Base-by-base conservation (phyloP, 2,797 vertebrate genomes). In the Tinamus major region DNA sequence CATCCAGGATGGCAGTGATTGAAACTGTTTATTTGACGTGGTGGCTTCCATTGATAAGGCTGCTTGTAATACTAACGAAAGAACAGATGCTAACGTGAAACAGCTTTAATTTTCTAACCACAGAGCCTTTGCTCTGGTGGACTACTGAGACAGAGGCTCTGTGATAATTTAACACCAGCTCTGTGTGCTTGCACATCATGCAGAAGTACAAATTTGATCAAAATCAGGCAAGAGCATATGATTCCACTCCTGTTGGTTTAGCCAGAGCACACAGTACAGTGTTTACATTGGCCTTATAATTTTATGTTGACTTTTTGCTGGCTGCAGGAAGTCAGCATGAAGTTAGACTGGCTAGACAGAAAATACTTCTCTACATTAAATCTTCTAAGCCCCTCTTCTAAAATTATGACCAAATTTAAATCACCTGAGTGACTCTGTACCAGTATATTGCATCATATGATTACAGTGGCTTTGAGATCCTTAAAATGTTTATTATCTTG, bases 21-120 rank as follows among this genome's bases (percentile, higher is more conserved):
- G 86, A 95, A 89, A 31, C 42, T 69, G 56, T 76, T 85, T 92
- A 93, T 91, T 92, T 89, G 72, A 69, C 80, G 42, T 67, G 76
- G 95, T 85, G 87, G 61, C 46, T 94, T 92, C 70, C 35, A 72
- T 59, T 84, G 59, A 83, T 72, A 51, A 93, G 79, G n/a, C 19
- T 84, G n/a, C 62, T 79, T 79, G 44, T 78, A 85, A 95, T 83
- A 88, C 75, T 81, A 86, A 69, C 69, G 6, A 2, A 90, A 90
- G 89, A 95, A 44, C 72, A 87, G 72, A 91, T 84, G 72, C 62
- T 69, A 67, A 63, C 65, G 80, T 59, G 72, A 94, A 83, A 85
- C 87, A 33, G 71, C 72, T 91, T 93, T 29, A 59, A 39, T 89
- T 93, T 76, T 91, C 58, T 72, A 95, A 75, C 72, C 63, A 78